Evolutionary conservation across 2,888 invertebrate genomes (phyloP).

Genomic region (Nycteola revayana): DNA sequence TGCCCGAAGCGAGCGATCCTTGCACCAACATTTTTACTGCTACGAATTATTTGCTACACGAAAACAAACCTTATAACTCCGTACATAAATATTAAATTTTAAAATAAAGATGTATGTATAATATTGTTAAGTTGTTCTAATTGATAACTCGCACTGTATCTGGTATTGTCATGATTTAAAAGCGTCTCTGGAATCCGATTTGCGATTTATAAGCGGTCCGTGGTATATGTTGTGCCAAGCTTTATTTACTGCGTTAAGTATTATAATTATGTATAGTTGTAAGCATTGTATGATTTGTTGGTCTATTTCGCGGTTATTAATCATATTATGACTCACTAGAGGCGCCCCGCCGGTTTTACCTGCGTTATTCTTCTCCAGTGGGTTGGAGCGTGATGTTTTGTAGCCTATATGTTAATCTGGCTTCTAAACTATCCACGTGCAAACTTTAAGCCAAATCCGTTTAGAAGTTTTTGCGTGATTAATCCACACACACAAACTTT

Average conservation of each 20-base stretch:
- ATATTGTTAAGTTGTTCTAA: slow-evolving; percentile 54
- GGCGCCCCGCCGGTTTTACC: too few relatives aligned
- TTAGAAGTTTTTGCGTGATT: too few relatives aligned
- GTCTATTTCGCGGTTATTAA: slow-evolving; percentile 18
- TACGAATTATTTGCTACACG: slow-evolving; percentile 21
- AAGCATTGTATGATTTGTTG: slow-evolving; percentile 20
- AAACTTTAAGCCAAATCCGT: too few relatives aligned
- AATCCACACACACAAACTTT: too few relatives aligned
- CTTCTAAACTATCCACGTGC: too few relatives aligned
- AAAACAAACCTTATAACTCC: slow-evolving; percentile 19
- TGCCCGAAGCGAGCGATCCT: slow-evolving; percentile 63
- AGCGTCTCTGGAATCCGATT: slow-evolving; percentile 57
- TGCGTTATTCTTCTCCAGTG: too few relatives aligned
- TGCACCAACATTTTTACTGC: slow-evolving; percentile 36
- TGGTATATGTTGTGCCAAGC: slow-evolving; percentile 38
- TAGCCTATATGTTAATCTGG: too few relatives aligned
- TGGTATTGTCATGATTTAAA: slow-evolving; percentile 70
- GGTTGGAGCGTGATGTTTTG: too few relatives aligned
- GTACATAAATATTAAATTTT: not conserved
- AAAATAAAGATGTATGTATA: slow-evolving; percentile 12
- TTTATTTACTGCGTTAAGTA: slow-evolving; percentile 33
- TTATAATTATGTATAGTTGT: slow-evolving; percentile 14
- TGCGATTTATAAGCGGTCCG: slow-evolving; percentile 53
- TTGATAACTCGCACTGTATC: slow-evolving; percentile 72
- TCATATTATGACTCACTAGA: slow-evolving; percentile 23